Evolutionary conservation across 2,797 vertebrate genomes (phyloP).

Genomic region (Brachymystax lenok): DNA sequence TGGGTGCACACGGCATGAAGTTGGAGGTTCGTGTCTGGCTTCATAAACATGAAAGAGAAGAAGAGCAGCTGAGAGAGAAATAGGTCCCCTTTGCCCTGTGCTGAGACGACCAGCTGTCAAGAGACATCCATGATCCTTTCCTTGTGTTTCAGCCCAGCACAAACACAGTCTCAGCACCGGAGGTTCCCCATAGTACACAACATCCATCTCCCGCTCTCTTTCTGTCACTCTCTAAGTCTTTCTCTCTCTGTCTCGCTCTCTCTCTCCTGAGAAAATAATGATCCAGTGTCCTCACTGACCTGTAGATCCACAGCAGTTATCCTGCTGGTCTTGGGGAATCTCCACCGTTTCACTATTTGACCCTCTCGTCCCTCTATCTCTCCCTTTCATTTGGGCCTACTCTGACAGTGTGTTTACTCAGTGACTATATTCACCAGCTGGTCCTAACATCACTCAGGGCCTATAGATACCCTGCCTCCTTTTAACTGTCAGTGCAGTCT

Average conservation of each 20-base stretch:
- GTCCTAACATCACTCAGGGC: constrained; percentile 32
- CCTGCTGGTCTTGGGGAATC: not conserved
- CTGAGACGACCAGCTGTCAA: not conserved
- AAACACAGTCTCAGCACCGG: not conserved
- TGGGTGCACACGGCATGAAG: not conserved
- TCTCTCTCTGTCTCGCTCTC: not conserved
- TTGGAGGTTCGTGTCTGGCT: not conserved
- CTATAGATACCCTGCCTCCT: constrained; percentile 55
- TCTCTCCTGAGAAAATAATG: not conserved
- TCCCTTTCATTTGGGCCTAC: constrained; percentile 16
- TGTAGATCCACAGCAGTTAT: not conserved
- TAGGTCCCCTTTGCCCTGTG: not conserved
- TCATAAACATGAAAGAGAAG: not conserved
- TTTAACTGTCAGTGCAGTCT: constrained; percentile 38
- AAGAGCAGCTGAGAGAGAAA: not conserved
- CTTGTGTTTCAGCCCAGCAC: not conserved
- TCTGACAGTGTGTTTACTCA: constrained; percentile 50
- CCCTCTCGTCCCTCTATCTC: constrained; percentile 17
- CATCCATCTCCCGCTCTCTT: not conserved
- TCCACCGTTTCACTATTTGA: constrained; percentile 17
- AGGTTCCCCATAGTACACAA: not conserved
- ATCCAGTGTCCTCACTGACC: no score
- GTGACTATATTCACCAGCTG: constrained; percentile 51
- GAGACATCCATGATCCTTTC: not conserved
- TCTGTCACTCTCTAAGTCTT: not conserved